phyloP scores from a whole-genome alignment of 2,888 invertebrate species.

The Spilosoma lubricipeda region DNA sequence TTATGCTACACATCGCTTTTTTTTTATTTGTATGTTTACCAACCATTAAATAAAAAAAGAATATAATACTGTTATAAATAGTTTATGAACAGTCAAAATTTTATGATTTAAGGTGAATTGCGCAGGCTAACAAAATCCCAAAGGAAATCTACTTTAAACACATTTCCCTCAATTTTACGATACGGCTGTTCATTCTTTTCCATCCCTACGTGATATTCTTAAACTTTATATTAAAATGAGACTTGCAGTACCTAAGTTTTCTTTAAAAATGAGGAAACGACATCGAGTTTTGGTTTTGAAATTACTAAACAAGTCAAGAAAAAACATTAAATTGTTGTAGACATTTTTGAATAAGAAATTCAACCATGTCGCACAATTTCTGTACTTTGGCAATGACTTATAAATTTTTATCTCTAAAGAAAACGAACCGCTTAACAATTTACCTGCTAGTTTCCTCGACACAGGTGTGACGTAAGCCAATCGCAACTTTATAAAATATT shows the following conservation, averaged over 20 bases:
- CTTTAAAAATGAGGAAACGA: neutral
- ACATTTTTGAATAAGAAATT: too few species aligned
- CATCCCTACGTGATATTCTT: neutral
- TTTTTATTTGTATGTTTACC: too few species aligned
- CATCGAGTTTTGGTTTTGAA: neutral
- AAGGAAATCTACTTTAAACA: neutral
- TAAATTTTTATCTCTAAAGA: neutral
- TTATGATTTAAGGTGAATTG: neutral
- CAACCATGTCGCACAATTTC: too few species aligned
- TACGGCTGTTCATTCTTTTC: neutral
- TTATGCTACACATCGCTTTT: too few species aligned
- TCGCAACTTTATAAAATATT: neutral
- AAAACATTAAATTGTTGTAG: too few species aligned
- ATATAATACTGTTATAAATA: too few species aligned
- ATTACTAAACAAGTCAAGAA: neutral
- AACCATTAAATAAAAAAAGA: too few species aligned
- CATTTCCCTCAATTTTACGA: neutral
- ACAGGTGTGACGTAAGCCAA: constrained; percentile 3
- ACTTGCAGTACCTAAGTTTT: neutral
- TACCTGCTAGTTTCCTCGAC: neutral
- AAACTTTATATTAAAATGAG: neutral
- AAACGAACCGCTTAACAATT: neutral
- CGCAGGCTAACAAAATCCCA: neutral
- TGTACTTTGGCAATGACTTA: too few species aligned
- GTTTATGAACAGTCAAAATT: too few species aligned